A percentile compares a stretch with the other conserved stretches of the same genome.
phyloP scores from a whole-genome alignment of 1,140 invertebrate genomes.

The Daktulosphaira vitifoliae region DNA sequence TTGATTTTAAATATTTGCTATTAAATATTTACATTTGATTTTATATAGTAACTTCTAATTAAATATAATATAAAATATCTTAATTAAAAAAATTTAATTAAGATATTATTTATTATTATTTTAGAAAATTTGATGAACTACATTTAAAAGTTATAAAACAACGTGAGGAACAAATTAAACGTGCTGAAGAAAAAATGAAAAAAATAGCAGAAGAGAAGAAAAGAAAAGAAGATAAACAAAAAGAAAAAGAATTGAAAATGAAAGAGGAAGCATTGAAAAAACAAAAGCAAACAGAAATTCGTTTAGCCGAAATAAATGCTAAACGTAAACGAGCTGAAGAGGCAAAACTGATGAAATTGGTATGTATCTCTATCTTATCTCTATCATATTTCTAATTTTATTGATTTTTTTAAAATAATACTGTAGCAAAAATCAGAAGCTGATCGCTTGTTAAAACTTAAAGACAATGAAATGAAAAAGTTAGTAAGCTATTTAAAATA shows the following conservation, averaged over 20 bases:
- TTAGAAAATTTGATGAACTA: conserved; percentile 16
- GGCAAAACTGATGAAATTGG: not conserved
- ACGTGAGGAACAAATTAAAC: conserved; percentile 15
- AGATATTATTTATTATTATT: too few relatives aligned
- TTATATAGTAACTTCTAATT: too few relatives aligned
- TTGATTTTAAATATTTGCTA: too few relatives aligned
- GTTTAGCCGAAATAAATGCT: conserved; percentile 4
- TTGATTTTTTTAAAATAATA: too few relatives aligned
- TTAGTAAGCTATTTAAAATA: conserved; percentile 1
- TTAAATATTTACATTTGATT: too few relatives aligned
- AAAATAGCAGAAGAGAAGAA: conserved; percentile 1
- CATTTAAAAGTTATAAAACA: conserved; percentile 19
- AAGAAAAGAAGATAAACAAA: conserved; percentile 11
- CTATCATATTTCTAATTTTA: too few relatives aligned
- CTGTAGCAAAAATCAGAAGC: not conserved
- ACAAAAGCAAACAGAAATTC: conserved; percentile 10
- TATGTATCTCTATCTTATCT: not conserved
- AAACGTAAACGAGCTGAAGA: conserved; percentile 18
- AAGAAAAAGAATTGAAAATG: conserved; percentile 3
- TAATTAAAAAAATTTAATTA: too few relatives aligned
- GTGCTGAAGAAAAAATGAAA: conserved; percentile 2
- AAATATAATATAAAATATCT: too few relatives aligned
- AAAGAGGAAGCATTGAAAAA: conserved; percentile 20
- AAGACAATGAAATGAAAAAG: conserved; percentile 23
- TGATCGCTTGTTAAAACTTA: not conserved